Percentiles rank a stretch among this genome's conserved stretches.
phyloP scores from a whole-genome alignment of 2,113 vertebrate genomes.

The Hemichromis elongatus region DNA sequence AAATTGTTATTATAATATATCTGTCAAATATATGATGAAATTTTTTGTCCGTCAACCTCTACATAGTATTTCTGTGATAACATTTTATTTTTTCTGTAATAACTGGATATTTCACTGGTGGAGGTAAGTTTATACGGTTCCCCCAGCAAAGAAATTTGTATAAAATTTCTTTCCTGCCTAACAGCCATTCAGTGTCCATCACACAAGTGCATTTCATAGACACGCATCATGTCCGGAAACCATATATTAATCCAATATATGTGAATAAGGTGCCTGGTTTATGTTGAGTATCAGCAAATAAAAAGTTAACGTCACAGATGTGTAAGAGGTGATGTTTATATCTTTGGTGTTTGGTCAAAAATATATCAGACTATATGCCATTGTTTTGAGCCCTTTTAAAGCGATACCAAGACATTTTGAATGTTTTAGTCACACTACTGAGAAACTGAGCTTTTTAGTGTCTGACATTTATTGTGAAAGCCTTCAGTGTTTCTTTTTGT shows the following conservation, averaged over 20 bases:
- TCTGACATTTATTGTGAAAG: neutral
- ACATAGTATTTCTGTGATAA: neutral
- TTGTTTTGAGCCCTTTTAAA: neutral
- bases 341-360: slow-evolving; percentile 6
- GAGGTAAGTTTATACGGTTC: slow-evolving; percentile 60
- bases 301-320: neutral
- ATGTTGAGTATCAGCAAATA: neutral
- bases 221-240: slow-evolving; percentile 13
- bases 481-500: neutral
- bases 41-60: slow-evolving; percentile 10
- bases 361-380: neutral
- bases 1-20: neutral
- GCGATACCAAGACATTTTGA: slow-evolving; percentile 25
- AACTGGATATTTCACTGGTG: neutral
- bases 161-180: slow-evolving; percentile 58
- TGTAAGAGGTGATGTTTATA: slow-evolving; percentile 4
- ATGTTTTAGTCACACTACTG: neutral
- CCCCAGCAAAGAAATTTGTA: slow-evolving; percentile 52
- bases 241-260: slow-evolving; percentile 73
- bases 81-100: neutral
- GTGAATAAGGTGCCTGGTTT: slow-evolving; percentile 30
- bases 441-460: neutral
- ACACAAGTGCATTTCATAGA: slow-evolving; percentile 1
- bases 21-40: neutral
- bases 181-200: slow-evolving; percentile 21